Percentiles rank a stretch among this genome's conserved stretches.
Evolutionary conservation across 2,888 invertebrate genomes (phyloP).

Genomic region (Lottia gigantea): DNA sequence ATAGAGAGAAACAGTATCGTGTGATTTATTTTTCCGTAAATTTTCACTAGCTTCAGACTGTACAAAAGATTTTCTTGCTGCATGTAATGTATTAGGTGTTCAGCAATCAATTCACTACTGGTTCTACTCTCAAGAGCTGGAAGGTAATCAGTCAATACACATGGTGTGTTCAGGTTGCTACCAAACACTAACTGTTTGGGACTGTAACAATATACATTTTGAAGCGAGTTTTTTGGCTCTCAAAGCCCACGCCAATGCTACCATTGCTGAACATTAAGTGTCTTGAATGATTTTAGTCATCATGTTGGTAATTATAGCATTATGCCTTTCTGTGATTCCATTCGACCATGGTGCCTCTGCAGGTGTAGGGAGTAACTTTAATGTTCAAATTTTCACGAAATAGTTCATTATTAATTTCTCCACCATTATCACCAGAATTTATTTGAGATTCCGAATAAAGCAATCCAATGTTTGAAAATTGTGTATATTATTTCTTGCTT

Average conservation of each 20-base stretch:
- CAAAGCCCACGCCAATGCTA: not conserved
- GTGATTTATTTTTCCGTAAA: no score
- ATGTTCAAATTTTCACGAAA: constrained; percentile 9
- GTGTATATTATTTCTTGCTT: not conserved
- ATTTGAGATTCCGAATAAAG: not conserved
- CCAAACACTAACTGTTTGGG: not conserved
- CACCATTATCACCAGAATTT: constrained; percentile 9
- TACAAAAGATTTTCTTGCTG: not conserved
- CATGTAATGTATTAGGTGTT: not conserved
- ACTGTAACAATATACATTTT: not conserved
- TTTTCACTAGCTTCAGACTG: not conserved
- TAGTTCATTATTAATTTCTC: not conserved
- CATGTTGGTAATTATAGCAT: constrained; percentile 4
- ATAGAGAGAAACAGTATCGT: no score
- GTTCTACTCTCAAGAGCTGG: not conserved
- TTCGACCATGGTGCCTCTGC: constrained; percentile 6
- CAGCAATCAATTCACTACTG: not conserved
- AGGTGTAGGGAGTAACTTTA: not conserved
- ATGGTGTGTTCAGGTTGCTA: not conserved
- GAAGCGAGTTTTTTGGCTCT: not conserved
- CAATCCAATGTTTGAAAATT: not conserved
- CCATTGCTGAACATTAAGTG: constrained; percentile 20
- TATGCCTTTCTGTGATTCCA: not conserved
- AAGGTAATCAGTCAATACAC: not conserved
- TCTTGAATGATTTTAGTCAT: constrained; percentile 12